Percentiles rank a stretch among this genome's conserved stretches.
Conservation (phyloP, 1,140 invertebrate species). For the Macrostomum lignano region DNA sequence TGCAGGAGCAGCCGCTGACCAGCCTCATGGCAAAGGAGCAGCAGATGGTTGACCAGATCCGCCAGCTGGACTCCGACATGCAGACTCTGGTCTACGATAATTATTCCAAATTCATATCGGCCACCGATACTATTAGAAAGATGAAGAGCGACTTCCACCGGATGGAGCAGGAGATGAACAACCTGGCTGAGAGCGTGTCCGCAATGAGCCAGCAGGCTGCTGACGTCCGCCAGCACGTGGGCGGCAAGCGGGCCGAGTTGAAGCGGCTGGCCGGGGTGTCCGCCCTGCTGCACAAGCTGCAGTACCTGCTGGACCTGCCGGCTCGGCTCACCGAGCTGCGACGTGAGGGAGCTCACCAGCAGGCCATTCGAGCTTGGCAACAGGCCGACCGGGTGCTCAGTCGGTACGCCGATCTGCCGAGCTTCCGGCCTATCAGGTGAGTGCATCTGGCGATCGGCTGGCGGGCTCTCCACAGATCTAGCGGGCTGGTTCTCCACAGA, state of each 20-base stretch:
- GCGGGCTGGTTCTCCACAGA: too few relatives aligned
- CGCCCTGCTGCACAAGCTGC: slow-evolving; percentile 49
- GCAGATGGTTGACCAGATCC: slow-evolving; percentile 34
- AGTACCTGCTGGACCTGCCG: too few relatives aligned
- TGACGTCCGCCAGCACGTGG: slow-evolving; percentile 60
- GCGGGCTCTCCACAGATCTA: too few relatives aligned
- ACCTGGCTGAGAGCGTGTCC: slow-evolving; percentile 62
- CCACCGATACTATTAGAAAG: slow-evolving; percentile 81
- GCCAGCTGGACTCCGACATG: slow-evolving; percentile 81
- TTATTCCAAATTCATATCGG: slow-evolving; percentile 95
- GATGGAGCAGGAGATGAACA: slow-evolving; percentile 89
- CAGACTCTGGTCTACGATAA: slow-evolving; percentile 96
- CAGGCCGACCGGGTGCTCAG: too few relatives aligned
- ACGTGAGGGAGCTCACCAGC: too few relatives aligned
- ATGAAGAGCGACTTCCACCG: slow-evolving; percentile 91
- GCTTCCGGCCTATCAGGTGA: too few relatives aligned
- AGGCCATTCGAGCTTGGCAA: too few relatives aligned
- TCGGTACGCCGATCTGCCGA: too few relatives aligned
- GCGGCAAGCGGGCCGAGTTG: slow-evolving; percentile 56
- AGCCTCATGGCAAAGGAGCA: slow-evolving; percentile 33
- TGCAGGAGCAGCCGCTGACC: slow-evolving; percentile 32
- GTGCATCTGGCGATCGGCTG: too few relatives aligned
- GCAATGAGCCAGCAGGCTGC: slow-evolving; percentile 66
- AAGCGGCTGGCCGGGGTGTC: slow-evolving; percentile 60
- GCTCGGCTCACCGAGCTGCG: too few relatives aligned